These are phyloP conservation scores for Cavia aperea DNA, from an alignment of 2,113 vertebrate genomes.

Conservation along the genomic window DNA sequence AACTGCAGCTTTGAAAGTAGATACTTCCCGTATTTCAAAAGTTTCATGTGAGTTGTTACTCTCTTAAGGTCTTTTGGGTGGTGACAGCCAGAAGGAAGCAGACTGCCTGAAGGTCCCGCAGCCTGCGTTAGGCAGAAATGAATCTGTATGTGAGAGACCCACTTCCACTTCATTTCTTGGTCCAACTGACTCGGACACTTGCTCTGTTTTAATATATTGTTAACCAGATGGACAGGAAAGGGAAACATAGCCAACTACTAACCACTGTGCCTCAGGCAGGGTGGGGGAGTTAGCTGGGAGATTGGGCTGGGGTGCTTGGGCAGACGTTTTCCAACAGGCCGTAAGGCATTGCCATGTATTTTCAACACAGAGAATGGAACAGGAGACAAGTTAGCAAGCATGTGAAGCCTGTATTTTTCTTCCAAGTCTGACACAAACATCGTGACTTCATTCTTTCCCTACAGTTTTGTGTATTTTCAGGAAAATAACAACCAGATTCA, in stretches of 20 bases:
- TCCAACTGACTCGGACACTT: not conserved
- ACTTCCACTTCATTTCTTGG: not conserved
- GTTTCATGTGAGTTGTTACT: not conserved
- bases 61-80: not conserved
- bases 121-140: accelerated
- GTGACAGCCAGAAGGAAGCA: not conserved
- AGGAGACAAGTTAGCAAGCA: not conserved
- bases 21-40: not conserved
- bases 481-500: constrained; percentile 17
- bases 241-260: not conserved
- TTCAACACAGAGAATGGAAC: not conserved
- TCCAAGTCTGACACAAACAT: not conserved
- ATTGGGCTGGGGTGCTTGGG: not conserved
- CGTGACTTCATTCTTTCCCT: not conserved
- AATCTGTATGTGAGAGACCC: not conserved
- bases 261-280: not conserved
- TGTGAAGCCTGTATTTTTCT: not conserved
- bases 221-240: not conserved
- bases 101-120: not conserved
- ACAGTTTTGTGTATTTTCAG: not conserved
- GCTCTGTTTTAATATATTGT: not conserved
- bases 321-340: not conserved
- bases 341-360: not conserved
- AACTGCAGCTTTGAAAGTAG: not conserved
- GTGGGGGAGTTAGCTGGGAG: not conserved